phyloP scores from a whole-genome alignment of 2,113 vertebrate species.

The Uropsilus gracilis region DNA sequence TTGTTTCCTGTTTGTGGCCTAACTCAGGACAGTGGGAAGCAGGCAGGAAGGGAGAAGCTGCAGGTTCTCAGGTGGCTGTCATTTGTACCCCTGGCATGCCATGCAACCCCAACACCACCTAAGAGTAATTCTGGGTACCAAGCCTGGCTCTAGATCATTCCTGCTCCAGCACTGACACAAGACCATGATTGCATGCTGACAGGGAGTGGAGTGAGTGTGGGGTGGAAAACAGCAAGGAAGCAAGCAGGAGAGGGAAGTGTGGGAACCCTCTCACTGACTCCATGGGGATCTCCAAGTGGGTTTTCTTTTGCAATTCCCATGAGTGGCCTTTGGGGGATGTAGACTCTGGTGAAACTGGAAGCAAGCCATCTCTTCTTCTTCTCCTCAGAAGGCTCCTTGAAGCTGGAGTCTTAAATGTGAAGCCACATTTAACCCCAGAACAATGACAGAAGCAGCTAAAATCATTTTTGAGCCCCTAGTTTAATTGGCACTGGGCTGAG shows the following conservation, averaged over 20 bases:
- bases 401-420: not conserved
- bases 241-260: too few species aligned
- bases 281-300: not conserved
- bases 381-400: not conserved
- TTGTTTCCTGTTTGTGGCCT: constrained; percentile 74
- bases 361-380: not conserved
- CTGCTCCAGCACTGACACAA: not conserved
- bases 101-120: not conserved
- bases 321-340: not conserved
- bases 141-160: not conserved
- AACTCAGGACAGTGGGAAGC: too few species aligned
- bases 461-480: not conserved
- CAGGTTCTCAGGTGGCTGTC: not conserved
- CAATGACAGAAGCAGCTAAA: not conserved
- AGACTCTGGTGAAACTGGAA: not conserved
- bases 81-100: not conserved
- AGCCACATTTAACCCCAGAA: not conserved
- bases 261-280: not conserved
- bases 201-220: not conserved
- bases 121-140: not conserved
- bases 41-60: not conserved
- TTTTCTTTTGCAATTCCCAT: not conserved
- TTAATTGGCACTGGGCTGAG: not conserved
- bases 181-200: not conserved
- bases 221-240: not conserved